Percentiles rank a stretch among this genome's conserved stretches.
Conservation (phyloP, 1,140 invertebrate genomes). For the Drosophila nigrodunni region DNA sequence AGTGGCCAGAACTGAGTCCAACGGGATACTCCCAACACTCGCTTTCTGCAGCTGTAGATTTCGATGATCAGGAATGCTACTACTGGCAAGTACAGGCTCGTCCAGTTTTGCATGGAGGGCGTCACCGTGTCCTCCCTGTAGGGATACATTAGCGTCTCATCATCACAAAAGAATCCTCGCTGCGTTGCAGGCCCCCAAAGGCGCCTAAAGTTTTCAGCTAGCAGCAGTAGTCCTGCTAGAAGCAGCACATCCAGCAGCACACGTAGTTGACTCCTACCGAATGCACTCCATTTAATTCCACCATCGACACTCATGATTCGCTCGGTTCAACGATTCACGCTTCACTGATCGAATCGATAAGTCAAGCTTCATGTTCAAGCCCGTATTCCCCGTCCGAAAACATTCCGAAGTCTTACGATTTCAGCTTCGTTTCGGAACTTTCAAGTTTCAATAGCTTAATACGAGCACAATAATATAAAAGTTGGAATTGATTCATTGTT, state of each 20-base stretch:
- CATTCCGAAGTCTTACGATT: constrained; percentile 15
- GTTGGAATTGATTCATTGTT: too few species aligned
- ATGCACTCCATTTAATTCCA: not conserved
- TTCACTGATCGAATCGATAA: constrained; percentile 49
- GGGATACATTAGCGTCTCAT: constrained; percentile 95
- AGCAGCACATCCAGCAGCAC: constrained; percentile 46
- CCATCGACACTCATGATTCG: constrained; percentile 59
- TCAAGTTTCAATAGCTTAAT: constrained; percentile 2
- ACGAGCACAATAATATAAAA: not conserved
- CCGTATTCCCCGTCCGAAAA: constrained; percentile 12
- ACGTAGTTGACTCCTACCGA: constrained; percentile 12
- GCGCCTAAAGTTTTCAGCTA: constrained; percentile 32
- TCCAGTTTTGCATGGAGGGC: constrained; percentile 32
- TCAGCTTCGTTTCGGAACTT: constrained; percentile 6
- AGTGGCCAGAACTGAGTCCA: constrained; percentile 85
- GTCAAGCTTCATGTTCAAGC: constrained; percentile 21
- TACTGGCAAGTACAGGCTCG: constrained; percentile 46
- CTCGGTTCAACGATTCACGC: constrained; percentile 39
- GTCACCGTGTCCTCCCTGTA: constrained; percentile 90
- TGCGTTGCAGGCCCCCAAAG: constrained; percentile 85
- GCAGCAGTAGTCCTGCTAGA: constrained; percentile 28
- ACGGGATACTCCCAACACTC: constrained; percentile 49
- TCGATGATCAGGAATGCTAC: constrained; percentile 35
- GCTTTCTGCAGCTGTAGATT: constrained; percentile 12
- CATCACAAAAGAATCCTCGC: constrained; percentile 97